phyloP scores from a whole-genome alignment of 2,888 invertebrate genomes.

The Chrysotoxum bicinctum region DNA sequence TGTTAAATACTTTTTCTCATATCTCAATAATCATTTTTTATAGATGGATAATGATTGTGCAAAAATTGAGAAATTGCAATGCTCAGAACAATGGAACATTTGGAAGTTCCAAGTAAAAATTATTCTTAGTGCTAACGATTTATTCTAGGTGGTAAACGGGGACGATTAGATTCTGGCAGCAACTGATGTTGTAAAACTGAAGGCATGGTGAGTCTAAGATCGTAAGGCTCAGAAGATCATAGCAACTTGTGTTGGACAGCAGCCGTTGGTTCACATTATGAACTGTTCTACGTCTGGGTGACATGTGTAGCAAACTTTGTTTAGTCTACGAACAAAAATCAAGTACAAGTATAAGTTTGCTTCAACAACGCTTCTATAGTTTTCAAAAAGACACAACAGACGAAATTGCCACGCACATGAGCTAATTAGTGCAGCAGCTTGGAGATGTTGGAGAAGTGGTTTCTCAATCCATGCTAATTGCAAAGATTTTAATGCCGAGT shows the following conservation, averaged over 20 bases:
- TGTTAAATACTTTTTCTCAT: no score
- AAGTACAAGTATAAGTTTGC: conserved; percentile 53
- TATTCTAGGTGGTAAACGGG: conserved; percentile 34
- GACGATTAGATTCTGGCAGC: background rate
- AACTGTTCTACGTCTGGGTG: conserved; percentile 14
- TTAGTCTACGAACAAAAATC: no score
- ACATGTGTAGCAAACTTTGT: conserved; percentile 35
- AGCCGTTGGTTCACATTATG: conserved; percentile 32
- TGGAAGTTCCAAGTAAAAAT: conserved; percentile 76
- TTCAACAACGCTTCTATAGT: conserved; percentile 65
- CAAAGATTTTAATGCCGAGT: conserved; percentile 27
- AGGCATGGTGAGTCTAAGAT: background rate
- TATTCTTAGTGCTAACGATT: no score
- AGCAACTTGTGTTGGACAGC: no score
- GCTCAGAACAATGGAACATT: conserved; percentile 25
- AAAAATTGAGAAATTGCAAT: conserved; percentile 6
- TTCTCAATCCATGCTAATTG: no score
- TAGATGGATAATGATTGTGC: no score
- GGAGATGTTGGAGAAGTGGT: conserved; percentile 36
- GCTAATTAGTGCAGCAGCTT: conserved; percentile 54
- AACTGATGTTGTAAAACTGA: background rate
- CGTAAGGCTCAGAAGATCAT: conserved; percentile 35
- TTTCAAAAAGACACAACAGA: background rate
- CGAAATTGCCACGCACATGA: background rate
- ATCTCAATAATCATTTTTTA: no score